Conservation (phyloP, 2,797 vertebrate genomes). For the Threskiornis aethiopicus region DNA sequence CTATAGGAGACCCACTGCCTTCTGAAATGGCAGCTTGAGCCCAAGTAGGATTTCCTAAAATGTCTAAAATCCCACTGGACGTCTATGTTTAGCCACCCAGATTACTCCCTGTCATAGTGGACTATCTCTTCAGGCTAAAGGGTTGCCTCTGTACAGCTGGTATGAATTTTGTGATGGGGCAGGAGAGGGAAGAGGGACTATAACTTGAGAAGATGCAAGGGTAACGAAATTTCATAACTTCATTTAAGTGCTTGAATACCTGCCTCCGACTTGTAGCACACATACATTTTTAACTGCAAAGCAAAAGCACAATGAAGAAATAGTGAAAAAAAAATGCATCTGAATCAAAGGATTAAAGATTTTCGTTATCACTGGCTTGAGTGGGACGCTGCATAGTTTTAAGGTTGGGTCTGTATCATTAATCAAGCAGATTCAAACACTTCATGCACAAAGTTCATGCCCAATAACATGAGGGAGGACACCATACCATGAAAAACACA, state of each 20-base stretch:
- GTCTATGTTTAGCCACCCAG: neutral
- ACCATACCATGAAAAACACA: neutral
- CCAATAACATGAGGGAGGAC: neutral
- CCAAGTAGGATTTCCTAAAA: neutral
- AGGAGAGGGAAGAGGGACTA: neutral
- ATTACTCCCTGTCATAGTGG: neutral
- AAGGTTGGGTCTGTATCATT: neutral
- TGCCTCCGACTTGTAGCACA: neutral
- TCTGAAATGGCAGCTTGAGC: neutral
- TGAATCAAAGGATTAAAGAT: neutral
- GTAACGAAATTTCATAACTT: neutral
- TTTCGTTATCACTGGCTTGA: neutral
- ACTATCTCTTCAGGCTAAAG: neutral
- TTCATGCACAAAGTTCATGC: neutral
- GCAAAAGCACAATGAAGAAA: neutral
- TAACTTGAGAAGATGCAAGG: neutral
- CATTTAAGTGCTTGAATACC: neutral
- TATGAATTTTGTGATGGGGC: neutral
- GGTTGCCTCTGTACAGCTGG: neutral
- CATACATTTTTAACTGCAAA: neutral
- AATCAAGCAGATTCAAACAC: neutral
- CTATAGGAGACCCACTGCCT: neutral
- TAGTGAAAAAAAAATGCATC: neutral
- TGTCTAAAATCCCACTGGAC: neutral
- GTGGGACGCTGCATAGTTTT: neutral